phyloP scores from a whole-genome alignment of 2,113 vertebrate genomes.

The Actenoides hombroni region DNA sequence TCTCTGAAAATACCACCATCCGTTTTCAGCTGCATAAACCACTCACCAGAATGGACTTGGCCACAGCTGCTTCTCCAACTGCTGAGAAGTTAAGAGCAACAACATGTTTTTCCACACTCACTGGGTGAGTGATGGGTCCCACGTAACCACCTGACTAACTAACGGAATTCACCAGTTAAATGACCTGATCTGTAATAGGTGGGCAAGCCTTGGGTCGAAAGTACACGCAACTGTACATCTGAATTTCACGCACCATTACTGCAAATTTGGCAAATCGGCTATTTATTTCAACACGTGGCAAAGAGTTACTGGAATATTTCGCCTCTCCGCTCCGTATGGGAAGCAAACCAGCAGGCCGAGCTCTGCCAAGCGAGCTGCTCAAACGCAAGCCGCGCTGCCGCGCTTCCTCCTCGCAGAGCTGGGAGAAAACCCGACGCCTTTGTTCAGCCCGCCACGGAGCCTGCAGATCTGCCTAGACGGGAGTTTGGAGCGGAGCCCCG shows the following conservation, averaged over 20 bases:
- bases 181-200: background rate
- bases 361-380: conserved; percentile 21
- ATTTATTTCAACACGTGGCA: conserved; percentile 61
- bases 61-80: background rate
- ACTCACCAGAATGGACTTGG: background rate
- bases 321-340: background rate
- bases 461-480: background rate
- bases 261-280: conserved; percentile 30
- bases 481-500: background rate
- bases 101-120: background rate
- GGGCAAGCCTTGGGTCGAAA: conserved; percentile 44
- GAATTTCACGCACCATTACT: conserved; percentile 48
- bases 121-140: background rate
- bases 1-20: background rate
- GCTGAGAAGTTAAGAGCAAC: background rate
- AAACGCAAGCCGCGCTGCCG: background rate
- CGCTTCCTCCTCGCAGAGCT: background rate
- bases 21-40: background rate
- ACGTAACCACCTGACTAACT: background rate
- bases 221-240: background rate
- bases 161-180: background rate
- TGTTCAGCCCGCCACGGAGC: background rate
- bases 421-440: background rate
- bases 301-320: background rate
- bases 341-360: background rate